Conservation (phyloP, 2,888 invertebrate genomes). For the Odontothrips loti region DNA sequence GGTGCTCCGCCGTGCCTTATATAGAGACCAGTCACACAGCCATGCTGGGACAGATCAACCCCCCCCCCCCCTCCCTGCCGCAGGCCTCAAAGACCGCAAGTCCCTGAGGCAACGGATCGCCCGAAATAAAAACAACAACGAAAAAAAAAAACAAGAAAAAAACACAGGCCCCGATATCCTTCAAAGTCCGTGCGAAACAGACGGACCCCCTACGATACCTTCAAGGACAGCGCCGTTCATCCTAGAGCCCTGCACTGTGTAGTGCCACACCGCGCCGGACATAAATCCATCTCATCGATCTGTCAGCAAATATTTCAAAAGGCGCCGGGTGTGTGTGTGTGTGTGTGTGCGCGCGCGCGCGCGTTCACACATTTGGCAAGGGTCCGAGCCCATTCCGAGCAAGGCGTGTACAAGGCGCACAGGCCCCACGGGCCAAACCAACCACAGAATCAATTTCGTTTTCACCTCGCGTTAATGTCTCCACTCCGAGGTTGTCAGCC, state of each 20-base stretch:
- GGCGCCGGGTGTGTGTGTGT: neutral
- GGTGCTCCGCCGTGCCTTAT: neutral
- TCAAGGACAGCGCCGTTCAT: neutral
- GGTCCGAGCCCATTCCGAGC: constrained; percentile 6
- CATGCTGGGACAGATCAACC: neutral
- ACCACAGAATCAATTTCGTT: constrained; percentile 3
- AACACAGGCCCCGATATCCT: too few relatives aligned
- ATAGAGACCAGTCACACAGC: neutral
- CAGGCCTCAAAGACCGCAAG: too few relatives aligned
- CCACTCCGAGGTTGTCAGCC: neutral
- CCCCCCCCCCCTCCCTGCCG: neutral
- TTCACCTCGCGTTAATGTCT: constrained; percentile 1
- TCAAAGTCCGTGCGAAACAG: too few relatives aligned
- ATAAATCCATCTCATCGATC: neutral
- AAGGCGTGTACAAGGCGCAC: neutral
- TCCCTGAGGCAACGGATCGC: too few relatives aligned
- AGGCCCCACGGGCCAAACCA: neutral
- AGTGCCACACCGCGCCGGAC: neutral
- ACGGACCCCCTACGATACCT: too few relatives aligned
- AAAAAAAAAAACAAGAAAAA: too few relatives aligned
- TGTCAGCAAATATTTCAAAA: constrained; percentile 11
- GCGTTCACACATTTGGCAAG: neutral
- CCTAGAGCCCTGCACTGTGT: neutral
- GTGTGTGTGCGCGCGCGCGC: neutral
- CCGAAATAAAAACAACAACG: too few relatives aligned